A percentile compares a stretch with the other conserved stretches of the same genome.
Conservation (phyloP, 2,888 invertebrate genomes). For the Malthinus flaveolus region DNA sequence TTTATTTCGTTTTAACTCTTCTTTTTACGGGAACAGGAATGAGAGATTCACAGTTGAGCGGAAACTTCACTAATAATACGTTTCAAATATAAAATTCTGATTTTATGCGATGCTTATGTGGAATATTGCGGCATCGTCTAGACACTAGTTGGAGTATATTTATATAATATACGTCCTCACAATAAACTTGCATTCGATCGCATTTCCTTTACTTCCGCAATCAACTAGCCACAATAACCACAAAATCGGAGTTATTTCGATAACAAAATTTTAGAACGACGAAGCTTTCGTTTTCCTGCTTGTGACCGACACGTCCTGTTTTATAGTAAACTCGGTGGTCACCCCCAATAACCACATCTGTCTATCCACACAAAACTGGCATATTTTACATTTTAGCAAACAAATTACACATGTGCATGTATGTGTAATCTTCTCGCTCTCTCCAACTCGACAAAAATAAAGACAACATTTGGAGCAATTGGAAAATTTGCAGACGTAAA, state of each 20-base stretch:
- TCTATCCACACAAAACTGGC: conserved; percentile 18
- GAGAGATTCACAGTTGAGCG: conserved; percentile 32
- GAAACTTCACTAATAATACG: conserved; percentile 30
- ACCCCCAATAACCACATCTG: conserved; percentile 24
- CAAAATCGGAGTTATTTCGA: not conserved
- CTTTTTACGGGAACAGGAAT: conserved; percentile 29
- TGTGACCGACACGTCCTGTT: conserved; percentile 29
- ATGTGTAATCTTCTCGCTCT: conserved; percentile 20
- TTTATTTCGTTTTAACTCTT: conserved; percentile 30
- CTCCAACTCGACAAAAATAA: conserved; percentile 4
- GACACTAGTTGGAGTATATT: conserved; percentile 6
- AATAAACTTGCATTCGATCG: conserved; percentile 22
- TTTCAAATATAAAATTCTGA: conserved; percentile 35
- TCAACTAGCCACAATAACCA: conserved; percentile 8
- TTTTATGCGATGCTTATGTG: conserved; percentile 28
- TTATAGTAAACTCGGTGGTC: conserved; percentile 23
- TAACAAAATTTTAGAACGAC: conserved; percentile 2
- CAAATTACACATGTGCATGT: conserved; percentile 22
- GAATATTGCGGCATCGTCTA: conserved; percentile 25
- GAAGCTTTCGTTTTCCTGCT: conserved; percentile 3
- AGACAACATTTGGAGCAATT: conserved; percentile 7
- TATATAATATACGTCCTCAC: conserved; percentile 12
- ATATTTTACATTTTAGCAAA: conserved; percentile 21
- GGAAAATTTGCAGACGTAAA: conserved; percentile 16
- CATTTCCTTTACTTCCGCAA: conserved; percentile 18